Conservation (phyloP, 2,797 vertebrate genomes). For the Danio choprae region DNA sequence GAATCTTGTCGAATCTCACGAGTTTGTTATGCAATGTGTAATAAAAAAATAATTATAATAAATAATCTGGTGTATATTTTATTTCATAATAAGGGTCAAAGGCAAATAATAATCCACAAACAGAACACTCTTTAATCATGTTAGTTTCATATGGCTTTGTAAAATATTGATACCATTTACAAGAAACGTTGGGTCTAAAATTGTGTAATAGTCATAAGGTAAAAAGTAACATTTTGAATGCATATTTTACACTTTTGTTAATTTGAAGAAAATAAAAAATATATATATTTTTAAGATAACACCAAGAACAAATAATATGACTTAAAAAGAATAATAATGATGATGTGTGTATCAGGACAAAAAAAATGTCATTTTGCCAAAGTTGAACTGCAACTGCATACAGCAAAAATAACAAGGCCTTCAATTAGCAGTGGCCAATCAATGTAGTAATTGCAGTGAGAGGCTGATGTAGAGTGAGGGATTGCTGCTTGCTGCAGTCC, state of each 20-base stretch:
- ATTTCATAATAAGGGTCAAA: background rate
- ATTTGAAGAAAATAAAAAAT: background rate
- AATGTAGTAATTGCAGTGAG: slow-evolving; percentile 77
- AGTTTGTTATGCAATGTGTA: background rate
- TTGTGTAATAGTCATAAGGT: background rate
- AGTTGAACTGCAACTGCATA: slow-evolving; percentile 61
- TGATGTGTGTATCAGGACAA: background rate
- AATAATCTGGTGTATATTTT: background rate
- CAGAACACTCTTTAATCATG: background rate
- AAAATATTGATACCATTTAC: background rate
- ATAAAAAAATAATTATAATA: background rate
- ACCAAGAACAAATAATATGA: background rate
- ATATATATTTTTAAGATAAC: background rate
- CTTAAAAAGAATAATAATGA: no score
- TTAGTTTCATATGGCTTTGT: background rate
- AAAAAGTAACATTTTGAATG: background rate
- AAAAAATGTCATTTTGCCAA: slow-evolving; percentile 1
- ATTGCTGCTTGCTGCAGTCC: slow-evolving; percentile 68
- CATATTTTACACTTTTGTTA: background rate
- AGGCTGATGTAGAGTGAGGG: slow-evolving; percentile 73
- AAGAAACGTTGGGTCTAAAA: background rate
- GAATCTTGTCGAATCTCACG: background rate
- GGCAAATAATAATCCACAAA: background rate
- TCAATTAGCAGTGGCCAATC: slow-evolving; percentile 77
- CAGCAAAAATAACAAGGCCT: slow-evolving; percentile 73